These are phyloP conservation scores for Drosophila suboccidentalis DNA, from an alignment of 2,888 invertebrate species.

Conservation along the genomic window DNA sequence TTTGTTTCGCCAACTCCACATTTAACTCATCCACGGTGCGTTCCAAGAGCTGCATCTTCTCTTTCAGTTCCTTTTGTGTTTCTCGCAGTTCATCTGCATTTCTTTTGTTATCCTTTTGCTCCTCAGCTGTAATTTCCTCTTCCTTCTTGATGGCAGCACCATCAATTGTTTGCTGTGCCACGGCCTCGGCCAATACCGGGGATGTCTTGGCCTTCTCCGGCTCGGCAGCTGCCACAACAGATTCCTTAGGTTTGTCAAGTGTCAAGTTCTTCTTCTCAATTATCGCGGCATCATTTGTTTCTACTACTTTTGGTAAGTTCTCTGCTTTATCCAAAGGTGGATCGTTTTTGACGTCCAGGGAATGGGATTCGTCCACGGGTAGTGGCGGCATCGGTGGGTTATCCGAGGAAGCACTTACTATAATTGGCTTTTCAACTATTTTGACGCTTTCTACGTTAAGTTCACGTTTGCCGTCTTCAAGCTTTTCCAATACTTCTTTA, in stretches of 20 bases:
- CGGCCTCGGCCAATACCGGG: not conserved
- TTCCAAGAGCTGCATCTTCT: constrained; percentile 83
- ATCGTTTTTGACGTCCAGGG: constrained; percentile 19
- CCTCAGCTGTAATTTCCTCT: constrained; percentile 84
- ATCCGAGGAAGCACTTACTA: constrained; percentile 30
- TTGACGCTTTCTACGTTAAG: constrained; percentile 11
- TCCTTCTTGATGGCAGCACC: constrained; percentile 86
- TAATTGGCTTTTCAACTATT: constrained; percentile 24
- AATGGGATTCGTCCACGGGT: constrained; percentile 78
- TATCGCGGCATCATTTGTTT: not conserved
- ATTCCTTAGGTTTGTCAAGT: not conserved
- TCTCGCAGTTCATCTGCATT: constrained; percentile 81
- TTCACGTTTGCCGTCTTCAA: constrained; percentile 34
- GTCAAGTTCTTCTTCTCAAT: constrained; percentile 23
- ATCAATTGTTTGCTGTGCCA: constrained; percentile 75
- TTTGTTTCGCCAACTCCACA: constrained; percentile 85
- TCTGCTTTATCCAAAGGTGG: constrained; percentile 15
- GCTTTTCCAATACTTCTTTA: constrained; percentile 37
- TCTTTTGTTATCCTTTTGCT: constrained; percentile 73
- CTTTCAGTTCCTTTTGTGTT: constrained; percentile 81
- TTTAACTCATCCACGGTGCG: constrained; percentile 86
- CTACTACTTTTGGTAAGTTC: constrained; percentile 16
- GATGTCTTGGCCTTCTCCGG: not conserved
- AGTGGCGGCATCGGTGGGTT: constrained; percentile 75
- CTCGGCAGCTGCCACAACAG: not conserved